Evolutionary conservation across 1,140 invertebrate species (phyloP), one percentile per base, ranked within the genome.

Genomic region (Frieseomelitta varia): DNA sequence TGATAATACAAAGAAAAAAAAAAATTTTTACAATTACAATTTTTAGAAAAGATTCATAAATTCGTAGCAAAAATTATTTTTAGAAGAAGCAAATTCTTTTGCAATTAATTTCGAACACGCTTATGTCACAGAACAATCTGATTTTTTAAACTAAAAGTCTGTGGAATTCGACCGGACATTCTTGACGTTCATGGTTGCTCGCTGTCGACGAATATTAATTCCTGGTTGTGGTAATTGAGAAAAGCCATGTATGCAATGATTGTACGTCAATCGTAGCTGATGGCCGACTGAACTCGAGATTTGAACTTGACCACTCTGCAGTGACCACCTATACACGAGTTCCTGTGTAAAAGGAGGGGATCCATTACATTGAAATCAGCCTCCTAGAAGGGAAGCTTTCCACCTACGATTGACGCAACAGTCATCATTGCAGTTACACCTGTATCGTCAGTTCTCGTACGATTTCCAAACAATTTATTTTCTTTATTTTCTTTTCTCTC

Each of bases 271-370:
- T 86, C 88, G 91, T 91, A 91, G 91, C 86, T 88, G 87, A 89
- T 91, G 88, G 82, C 84, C 90, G 90, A 93, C 92, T 93, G 92
- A 91, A 92, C 87, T 79, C 84, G 88, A 81, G 92, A 92, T 92
- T 92, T 92, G 92, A 93, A 93, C 92, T 93, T 93, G 92, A 93
- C 91, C 91, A 93, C 87, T 91, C 86, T 77, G 72, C 87, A 51
- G 78, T 67, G 69, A 84, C 83, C 47, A 84, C 78, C 83, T 84
- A 84, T 80, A 87, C 86, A 71, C 67, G 81, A 75, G 85, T 79
- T 88, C 79, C 86, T 80, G 81, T 84, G 4, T 72, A 56, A 78
- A 88, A 30, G 81, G 87, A 78, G 88, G 86, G 89, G 88, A 83
- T 85, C 78, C 80, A 87, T 92, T 89, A 87, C 87, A 92, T 90